Base-by-base conservation (phyloP, 2,888 invertebrate genomes). In the Andrena haemorrhoa region DNA sequence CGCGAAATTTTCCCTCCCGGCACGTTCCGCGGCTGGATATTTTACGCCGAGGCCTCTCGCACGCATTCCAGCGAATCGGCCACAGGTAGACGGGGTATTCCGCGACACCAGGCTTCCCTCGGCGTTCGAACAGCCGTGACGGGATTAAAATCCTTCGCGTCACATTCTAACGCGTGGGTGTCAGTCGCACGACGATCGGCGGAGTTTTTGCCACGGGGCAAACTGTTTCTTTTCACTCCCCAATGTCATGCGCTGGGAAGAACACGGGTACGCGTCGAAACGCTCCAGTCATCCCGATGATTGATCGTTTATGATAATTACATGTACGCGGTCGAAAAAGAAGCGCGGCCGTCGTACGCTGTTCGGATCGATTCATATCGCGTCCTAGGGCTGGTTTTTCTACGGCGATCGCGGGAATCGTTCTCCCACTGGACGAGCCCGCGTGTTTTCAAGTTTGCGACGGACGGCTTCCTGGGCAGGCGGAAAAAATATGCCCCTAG, bases 231-330 rank as follows among this genome's bases (percentile, higher is more conserved):
- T 72, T 56, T 47, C 71, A 2, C 12, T 12, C 47, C 29, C n/a
- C 65, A 47, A 26, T 71, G 16, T 33, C 23, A 71, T 47, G 31
- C 31, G 53, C 23, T n/a, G 33, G 47, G n/a, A 58, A 10, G 47
- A 63, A 31, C 68, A 35, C 23, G 47, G n/a, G 53, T 49, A 53
- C 41, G 26, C 61, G 66, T 53, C 58, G 68, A 68, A 72, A 75
- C 64, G 58, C 33, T 60, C 76, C 60, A 69, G 41, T 66, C 80
- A 68, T 65, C 80, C 35, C 31, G 84, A 73, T 83, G 81, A 84
- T 78, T 41, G 26, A 77, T 72, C 29, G 61, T 58, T 72, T 63
- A 65, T 51, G 72, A 56, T 72, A 47, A 78, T 64, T 58, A 64
- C 58, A n/a, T n/a, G 41, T 29, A 41, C 16, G 16, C 41, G 31